Evolutionary conservation across 2,797 vertebrate genomes (phyloP), one percentile per base, ranked within the genome.

Genomic region (Lagothrix lagotricha): DNA sequence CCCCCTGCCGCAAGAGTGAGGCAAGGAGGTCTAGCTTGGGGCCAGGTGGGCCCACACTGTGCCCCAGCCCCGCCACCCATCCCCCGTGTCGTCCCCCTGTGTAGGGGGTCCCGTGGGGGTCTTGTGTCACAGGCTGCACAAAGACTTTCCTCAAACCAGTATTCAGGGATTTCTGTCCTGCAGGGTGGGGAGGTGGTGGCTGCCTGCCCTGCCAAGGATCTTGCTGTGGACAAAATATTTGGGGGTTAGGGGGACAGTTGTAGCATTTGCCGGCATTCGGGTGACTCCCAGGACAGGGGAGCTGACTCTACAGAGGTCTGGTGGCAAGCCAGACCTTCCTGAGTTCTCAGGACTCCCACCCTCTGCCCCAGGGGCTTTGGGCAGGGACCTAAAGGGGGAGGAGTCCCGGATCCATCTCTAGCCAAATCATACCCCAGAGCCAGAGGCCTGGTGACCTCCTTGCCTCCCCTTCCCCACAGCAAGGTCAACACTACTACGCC

Each of bases 91-190:
- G 36, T 88, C n/a, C 81, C 95, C 52, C 70, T n/a, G 36, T 64
- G 93, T 2, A 0, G 88, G 96, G 70, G n/a, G 7, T 8, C 9
- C 36, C 2, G 39, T 67, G 96, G 91, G 96, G 92, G 36, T 83
- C 85, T 96, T 94, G 96, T 96, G 93, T 96, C 95, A 92, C 96
- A 97, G 77, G 97, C 97, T 98, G 98, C 98, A 98, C 98, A 98
- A 97, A 98, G 98, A 95, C 93, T 83, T 97, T 97, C 93, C 95
- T 96, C 44, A 96, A 98, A 96, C 72, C 94, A 94, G 6, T 95
- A 96, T 98, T 98, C 98, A 95, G 98, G 98, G 98, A 97, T 98
- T 96, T 90, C 80, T 57, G 93, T 98, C 96, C 97, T 97, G 96
- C 96, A 94, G 97, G 97, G 96, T 52, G 88, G 89, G 97, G 95